Conservation (phyloP, 23 tunicate genomes). For the Halocynthia roretzi region DNA sequence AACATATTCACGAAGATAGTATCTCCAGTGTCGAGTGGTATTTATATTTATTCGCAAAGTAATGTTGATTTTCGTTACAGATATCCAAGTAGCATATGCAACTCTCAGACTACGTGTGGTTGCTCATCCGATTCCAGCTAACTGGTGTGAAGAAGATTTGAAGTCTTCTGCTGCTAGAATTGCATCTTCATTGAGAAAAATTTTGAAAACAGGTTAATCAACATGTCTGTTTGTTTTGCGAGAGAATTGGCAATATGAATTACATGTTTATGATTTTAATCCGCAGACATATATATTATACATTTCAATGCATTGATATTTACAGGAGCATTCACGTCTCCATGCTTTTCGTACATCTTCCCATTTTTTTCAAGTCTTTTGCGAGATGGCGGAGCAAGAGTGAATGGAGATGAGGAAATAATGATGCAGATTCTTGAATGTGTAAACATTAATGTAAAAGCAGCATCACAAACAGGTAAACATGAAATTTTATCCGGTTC, state of each 20-base stretch:
- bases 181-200: background rate
- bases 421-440: background rate
- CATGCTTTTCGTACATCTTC: conserved; percentile 22
- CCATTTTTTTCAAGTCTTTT: conserved; percentile 18
- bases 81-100: conserved; percentile 48
- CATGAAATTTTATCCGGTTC: too few species aligned
- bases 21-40: too few species aligned
- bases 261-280: background rate
- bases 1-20: too few species aligned
- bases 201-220: too few species aligned
- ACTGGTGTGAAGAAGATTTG: conserved; percentile 53
- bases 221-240: too few species aligned
- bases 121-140: conserved; percentile 5
- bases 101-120: conserved; percentile 46
- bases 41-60: background rate
- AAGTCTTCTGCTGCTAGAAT: conserved; percentile 3
- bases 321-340: conserved; percentile 9
- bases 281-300: background rate
- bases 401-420: conserved; percentile 18
- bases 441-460: too few species aligned
- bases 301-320: background rate
- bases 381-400: conserved; percentile 3
- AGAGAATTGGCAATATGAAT: background rate
- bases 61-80: background rate
- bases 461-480: too few species aligned